These are phyloP conservation scores for Microchirus variegatus DNA, from an alignment of 2,797 vertebrate genomes.

Conservation along the genomic window DNA sequence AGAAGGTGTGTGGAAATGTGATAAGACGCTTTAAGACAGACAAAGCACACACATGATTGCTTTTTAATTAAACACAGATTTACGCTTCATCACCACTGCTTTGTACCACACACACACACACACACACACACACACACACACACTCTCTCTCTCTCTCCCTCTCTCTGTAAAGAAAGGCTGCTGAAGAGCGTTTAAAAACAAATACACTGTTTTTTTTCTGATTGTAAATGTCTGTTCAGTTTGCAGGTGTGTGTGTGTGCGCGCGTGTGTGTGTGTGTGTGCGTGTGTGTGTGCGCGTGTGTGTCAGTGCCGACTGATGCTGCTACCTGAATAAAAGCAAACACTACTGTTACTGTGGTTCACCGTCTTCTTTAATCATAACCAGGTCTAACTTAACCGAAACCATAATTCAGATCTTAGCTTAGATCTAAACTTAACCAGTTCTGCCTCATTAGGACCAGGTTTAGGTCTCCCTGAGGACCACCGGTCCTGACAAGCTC, in stretches of 20 bases:
- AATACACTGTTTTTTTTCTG: conserved; percentile 6
- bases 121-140: not conserved
- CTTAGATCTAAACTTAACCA: too few relatives aligned
- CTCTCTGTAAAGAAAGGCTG: not conserved
- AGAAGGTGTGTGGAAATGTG: too few relatives aligned
- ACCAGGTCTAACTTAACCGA: too few relatives aligned
- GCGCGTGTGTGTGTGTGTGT: conserved; percentile 6
- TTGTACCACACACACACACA: not conserved
- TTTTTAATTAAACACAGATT: too few relatives aligned
- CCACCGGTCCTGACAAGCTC: too few relatives aligned
- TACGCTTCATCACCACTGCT: too few relatives aligned
- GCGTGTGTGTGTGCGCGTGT: not conserved
- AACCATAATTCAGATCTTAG: too few relatives aligned
- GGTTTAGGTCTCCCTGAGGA: too few relatives aligned
- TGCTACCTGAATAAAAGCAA: conserved; percentile 77
- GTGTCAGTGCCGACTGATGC: conserved; percentile 64
- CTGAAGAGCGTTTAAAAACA: not conserved
- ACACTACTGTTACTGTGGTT: conserved; percentile 19
- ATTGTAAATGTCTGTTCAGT: conserved; percentile 21
- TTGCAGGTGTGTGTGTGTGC: conserved; percentile 15
- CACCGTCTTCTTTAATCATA: conserved; percentile 13
- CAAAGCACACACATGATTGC: too few relatives aligned
- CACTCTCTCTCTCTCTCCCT: not conserved
- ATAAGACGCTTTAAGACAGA: too few relatives aligned
- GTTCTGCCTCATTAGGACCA: too few relatives aligned